Evolutionary conservation across 2,888 invertebrate species (phyloP), one percentile per base, ranked within the genome.

Genomic region (Drosophila peninsularis): DNA sequence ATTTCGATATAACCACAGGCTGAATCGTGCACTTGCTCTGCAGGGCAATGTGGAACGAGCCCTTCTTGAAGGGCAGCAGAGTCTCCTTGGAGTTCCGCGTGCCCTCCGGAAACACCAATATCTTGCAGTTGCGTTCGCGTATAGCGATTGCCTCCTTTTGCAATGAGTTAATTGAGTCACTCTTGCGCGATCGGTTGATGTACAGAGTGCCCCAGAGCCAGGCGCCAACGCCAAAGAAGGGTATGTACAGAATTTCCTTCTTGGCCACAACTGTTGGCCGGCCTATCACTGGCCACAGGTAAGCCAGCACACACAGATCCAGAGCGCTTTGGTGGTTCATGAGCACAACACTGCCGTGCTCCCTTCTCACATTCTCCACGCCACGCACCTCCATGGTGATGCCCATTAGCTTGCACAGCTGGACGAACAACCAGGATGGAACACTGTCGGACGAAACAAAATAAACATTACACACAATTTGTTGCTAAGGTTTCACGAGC

Each of bases 101-200:
- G 17, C 98, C 98, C 93, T 99, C 98, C 0, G 98, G 98, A 92
- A 98, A 99, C 70, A 99, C 94, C 90, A 97, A 94, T 55, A 98
- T 93, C 92, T 96, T 96, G 14, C 96, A 94, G 93, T 95, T 95
- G 71, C 94, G 93, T 27, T 94, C 93, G 75, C 93, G 94, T 44
- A 96, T 95, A 30, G 95, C 95, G 54, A 93, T 93, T 3, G 95
- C 94, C 72, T 96, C 96, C 69, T 95, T 94, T 90, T 96, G 96
- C 82, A 98, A 94, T 0, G 96, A 95, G 61, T 94, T 94, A 37
- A 95, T 94, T 0, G 97, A 96, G 71, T 95, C 95, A 44, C 93
- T 93, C 37, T 94, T 94, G 34, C 96, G 96, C 0, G 95, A 94
- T 71, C 98, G 93, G 92, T 98, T 95, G 53, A 98, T 97, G 91